Percentiles rank a stretch among this genome's conserved stretches.
Conservation (phyloP, 2,797 vertebrate species). For the Gadopsis marmoratus region DNA sequence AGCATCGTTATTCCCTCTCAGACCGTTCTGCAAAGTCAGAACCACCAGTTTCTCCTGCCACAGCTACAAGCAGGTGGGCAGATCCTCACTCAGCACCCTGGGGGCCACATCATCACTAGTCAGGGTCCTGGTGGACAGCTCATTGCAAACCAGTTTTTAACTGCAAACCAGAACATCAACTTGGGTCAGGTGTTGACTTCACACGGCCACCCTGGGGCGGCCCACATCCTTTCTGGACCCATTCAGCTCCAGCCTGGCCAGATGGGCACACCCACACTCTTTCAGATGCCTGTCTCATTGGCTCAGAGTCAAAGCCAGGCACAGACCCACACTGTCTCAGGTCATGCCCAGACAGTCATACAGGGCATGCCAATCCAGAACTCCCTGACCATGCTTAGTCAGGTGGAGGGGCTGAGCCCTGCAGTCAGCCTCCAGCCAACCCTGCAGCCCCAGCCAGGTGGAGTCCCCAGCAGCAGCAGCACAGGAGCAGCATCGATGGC, state of each 20-base stretch:
- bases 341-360: constrained; percentile 89
- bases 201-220: constrained; percentile 89
- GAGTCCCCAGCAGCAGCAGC: constrained; percentile 77
- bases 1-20: constrained; percentile 96
- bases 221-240: constrained; percentile 93
- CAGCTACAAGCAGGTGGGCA: constrained; percentile 92
- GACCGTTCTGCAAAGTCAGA: constrained; percentile 91
- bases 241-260: constrained; percentile 94
- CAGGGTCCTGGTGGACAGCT: constrained; percentile 91
- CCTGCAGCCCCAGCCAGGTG: constrained; percentile 82
- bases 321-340: constrained; percentile 87
- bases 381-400: constrained; percentile 88
- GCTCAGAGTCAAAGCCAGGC: constrained; percentile 86
- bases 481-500: constrained; percentile 75
- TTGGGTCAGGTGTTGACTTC: constrained; percentile 91
- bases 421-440: constrained; percentile 89
- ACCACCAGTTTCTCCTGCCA: constrained; percentile 93
- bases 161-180: constrained; percentile 94
- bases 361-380: constrained; percentile 92
- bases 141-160: constrained; percentile 91
- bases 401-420: constrained; percentile 90
- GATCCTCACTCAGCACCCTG: constrained; percentile 90
- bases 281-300: constrained; percentile 95
- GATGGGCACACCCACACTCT: constrained; percentile 90
- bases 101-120: constrained; percentile 90